Base-by-base conservation (phyloP, 1,140 invertebrate species). In the Lepidurus apus region DNA sequence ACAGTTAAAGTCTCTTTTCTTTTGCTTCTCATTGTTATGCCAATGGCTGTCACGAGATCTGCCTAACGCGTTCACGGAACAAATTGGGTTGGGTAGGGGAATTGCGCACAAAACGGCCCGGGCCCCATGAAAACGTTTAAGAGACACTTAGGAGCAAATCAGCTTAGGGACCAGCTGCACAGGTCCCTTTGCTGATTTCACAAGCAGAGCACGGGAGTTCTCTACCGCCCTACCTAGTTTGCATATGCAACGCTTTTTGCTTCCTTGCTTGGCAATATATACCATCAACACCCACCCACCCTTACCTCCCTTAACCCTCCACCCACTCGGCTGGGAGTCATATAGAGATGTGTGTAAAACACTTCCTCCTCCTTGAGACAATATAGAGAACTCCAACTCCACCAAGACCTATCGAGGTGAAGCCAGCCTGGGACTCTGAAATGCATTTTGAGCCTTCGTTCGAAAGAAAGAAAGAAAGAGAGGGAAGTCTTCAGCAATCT, bases 141-240 rank as follows among this genome's bases (percentile, higher is more conserved):
- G 53, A 65, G 53, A 65, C 53, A 65, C 53, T 65, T 65, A 65
- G n/a, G 53, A 65, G 53, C 53, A 65, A 65, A 65, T 65, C 53
- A 65, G 53, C 53, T 65, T 65, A 65, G 53, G 53, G 53, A 65
- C 53, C 53, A 65, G 53, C 53, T 65, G 53, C 53, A 65, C 53
- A 65, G 21, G 53, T 65, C 53, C 53, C 53, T 65, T 65, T 65
- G 53, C 53, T 65, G 53, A 65, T 65, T 65, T 65, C 53, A 65
- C 53, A 65, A 65, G 53, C 53, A 65, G 53, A 65, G 53, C 53
- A 65, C 53, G 53, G 8, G 53, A 65, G 53, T 65, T 65, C 17
- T 21, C 21, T 65, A 17, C 53, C 53, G 53, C 53, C 53, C 53
- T 65, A 65, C 8, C 53, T 65, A 65, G 17, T 65, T 65, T 65